Conservation (phyloP, 2,888 invertebrate genomes). For the Lepidocyrtoides sp. region DNA sequence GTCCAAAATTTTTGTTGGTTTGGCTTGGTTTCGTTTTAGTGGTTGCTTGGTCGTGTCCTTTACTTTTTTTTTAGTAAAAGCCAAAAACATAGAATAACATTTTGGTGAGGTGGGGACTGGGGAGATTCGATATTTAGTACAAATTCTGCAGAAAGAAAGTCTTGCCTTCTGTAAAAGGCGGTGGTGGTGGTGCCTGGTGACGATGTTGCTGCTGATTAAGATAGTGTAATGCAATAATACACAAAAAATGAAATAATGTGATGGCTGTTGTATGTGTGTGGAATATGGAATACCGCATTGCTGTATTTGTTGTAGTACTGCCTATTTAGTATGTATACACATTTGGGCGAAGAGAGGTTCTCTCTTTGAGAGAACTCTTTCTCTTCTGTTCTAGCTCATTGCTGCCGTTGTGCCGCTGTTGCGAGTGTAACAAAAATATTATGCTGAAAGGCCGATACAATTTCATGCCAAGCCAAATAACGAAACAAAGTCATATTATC, state of each 20-base stretch:
- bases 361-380: neutral
- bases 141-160: neutral
- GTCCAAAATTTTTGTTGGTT: no score
- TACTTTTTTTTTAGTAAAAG: no score
- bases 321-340: no score
- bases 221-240: neutral
- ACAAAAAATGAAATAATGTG: neutral
- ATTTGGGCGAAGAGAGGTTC: neutral
- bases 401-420: neutral
- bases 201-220: neutral
- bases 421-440: no score
- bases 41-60: no score
- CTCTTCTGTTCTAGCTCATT: neutral
- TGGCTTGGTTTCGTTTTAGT: no score
- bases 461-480: no score
- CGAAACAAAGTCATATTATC: no score
- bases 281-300: conserved; percentile 32
- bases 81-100: neutral
- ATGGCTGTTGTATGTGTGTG: no score
- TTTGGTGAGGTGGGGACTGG: neutral
- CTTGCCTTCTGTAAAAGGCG: no score
- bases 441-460: no score
- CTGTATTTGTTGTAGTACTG: conserved; percentile 23
- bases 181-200: neutral
- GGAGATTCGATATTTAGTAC: neutral